Base-by-base conservation (phyloP, 1,140 invertebrate genomes). In the Cydia strobilella region DNA sequence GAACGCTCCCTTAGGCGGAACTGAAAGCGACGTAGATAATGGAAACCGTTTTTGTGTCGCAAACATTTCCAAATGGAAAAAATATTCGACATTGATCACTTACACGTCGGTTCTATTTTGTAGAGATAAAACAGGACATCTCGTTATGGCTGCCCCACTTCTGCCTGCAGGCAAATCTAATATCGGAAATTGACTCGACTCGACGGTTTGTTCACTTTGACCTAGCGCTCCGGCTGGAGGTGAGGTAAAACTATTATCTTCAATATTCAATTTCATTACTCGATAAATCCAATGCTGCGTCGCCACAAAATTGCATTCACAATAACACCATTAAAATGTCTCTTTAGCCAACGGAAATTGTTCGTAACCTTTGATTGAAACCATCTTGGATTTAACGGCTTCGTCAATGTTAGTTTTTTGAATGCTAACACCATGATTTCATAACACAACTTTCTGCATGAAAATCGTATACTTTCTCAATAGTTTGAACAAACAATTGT, bases 171-270 rank as follows among this genome's bases (percentile, higher is more conserved):
- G 80, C 84, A 84, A 88, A 88, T 86, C 79, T 88, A 88, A 87
- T 88, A 90, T 86, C 84, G 81, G 82, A 86, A 87, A 86, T 88
- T 85, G 85, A 87, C 77, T 84, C 76, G 77, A 77, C 75, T 80
- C 77, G 73, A 76, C 82, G 80, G 81, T 83, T 85, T 87, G 83
- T 82, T 88, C 82, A 79, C 78, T 87, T 77, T 82, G 80, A 83
- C 81, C 83, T 86, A 82, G 45, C 63, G 76, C 80, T 79, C 12
- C 75, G 73, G 72, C 73, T 77, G 74, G 78, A 86, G 79, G 76
- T 77, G 77, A 86, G 80, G 80, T 86, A 84, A 87, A 84, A 83
- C 79, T 82, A 80, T 83, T 83, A 83, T 80, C 79, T 78, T 73
- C 75, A 76, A 83, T 80, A 78, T 78, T 73, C 74, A 76, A 77